Base-by-base conservation (phyloP, 2,113 vertebrate species). In the Pomatostomus ruficeps region DNA sequence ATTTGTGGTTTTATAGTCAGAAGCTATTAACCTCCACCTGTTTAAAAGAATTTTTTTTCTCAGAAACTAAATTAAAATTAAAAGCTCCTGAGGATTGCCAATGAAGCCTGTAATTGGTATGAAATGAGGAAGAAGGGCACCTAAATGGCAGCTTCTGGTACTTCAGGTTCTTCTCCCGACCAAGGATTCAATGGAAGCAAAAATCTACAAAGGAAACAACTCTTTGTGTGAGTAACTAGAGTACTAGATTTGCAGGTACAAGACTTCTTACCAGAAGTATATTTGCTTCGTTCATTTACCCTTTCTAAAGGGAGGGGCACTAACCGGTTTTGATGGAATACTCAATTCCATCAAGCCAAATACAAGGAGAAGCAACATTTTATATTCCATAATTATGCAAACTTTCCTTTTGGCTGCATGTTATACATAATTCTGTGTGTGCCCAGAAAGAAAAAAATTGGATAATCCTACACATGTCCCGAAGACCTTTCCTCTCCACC, bases 241-340 rank as follows among this genome's bases (percentile, higher is more conserved):
- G 40, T 57, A 49, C 10, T 61, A 25, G 23, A 11, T 35, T 25
- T 38, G 45, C 7, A 23, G 0, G 0, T 79, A 82, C 52, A 54
- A 52, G 24, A 43, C 19, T 42, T 59, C 18, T 81, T 75, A 72
- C 15, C 31, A 38, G 36, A 85, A 76, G 7, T 40, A 11, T 13
- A 48, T 43, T 68, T 70, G 17, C 22, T 85, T 86, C 38, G 38
- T 45, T 55, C 6, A 22, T 61, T 66, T 88, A 65, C 26, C 20
- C 11, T 62, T 83, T 72, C 63, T 55, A 62, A 90, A 87, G 35
- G 18, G 55, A 81, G 6, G 11, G 8, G 35, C 28, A 61, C 12
- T 49, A 49, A 72, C 8, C 4, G 29, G 2, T 75, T 85, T 82
- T 80, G 14, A 19, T n/a, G 12, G 18, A 80, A 63, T 49, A 88